Base-by-base conservation (phyloP, 1,140 invertebrate genomes). In the Himalopsyche phryganea region DNA sequence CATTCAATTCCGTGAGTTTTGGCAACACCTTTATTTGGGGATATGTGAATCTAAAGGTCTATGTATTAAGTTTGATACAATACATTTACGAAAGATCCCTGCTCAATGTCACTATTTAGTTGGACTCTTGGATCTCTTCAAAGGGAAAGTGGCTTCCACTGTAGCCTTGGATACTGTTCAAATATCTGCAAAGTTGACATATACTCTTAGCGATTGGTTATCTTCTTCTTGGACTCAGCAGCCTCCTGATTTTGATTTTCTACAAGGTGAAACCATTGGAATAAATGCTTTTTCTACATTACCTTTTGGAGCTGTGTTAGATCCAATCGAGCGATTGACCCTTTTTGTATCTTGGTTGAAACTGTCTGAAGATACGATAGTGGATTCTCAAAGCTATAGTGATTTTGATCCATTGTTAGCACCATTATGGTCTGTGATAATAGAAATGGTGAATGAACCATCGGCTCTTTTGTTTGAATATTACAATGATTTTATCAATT, bases 371-470 rank as follows among this genome's bases (percentile, higher is more conserved):
- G 87, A 90, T 71, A 83, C 91, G 23, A 85, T 96, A 20, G 85
- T 94, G 1, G 95, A 98, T 68, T 91, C 87, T 62, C 86, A 92
- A 68, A 85, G 83, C 52, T 92, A 92, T 70, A 89, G 88, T 35
- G 91, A 96, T 76, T 86, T 98, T 65, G 86, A 94, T 68, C 92
- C 94, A 7, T 74, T 88, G 18, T 83, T 89, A 66, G 93, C 95
- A 18, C 88, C 89, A 0, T 81, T 85, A 58, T 97, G 94, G 83
- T 83, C 83, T 15, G 17, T 62, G 6, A 53, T 40, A 7, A 53
- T 62, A n/a, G 51, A 62, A 23, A 15, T 53, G 14, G 54, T 52
- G 2, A 44, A 57, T 18, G 45, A 54, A 50, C 28, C 46, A 1
- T 40, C 49, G 5, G 51, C 48, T 41, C 52, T 62, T 9, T 32